These are phyloP conservation scores for Apamea monoglypha DNA, from an alignment of 2,888 invertebrate genomes.

Conservation along the genomic window DNA sequence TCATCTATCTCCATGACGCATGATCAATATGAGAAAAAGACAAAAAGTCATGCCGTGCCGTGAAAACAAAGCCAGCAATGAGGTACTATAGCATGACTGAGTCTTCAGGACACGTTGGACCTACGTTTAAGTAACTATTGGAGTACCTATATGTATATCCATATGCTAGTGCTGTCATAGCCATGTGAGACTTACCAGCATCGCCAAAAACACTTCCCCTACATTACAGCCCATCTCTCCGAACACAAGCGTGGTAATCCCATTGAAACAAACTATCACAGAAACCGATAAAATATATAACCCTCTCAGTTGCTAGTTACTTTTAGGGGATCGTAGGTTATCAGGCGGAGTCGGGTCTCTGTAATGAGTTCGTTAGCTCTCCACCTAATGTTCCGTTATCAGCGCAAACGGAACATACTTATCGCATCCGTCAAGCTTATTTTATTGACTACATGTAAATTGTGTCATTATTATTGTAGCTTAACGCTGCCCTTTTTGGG, in stretches of 20 bases:
- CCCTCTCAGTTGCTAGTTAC: constrained; percentile 64
- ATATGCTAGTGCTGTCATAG: not conserved
- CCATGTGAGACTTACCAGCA: not conserved
- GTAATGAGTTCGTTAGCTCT: constrained; percentile 85
- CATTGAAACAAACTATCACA: constrained; percentile 20
- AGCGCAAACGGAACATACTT: constrained; percentile 83
- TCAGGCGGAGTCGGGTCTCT: constrained; percentile 65
- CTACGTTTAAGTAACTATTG: not conserved
- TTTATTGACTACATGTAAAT: constrained; percentile 63
- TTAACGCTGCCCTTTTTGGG: constrained; percentile 52
- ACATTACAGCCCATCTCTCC: not conserved
- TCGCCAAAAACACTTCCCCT: not conserved
- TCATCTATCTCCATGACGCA: not conserved
- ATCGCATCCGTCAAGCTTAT: constrained; percentile 82
- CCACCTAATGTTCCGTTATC: constrained; percentile 84
- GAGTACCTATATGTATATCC: not conserved
- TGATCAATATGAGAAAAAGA: not conserved
- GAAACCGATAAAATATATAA: constrained; percentile 32
- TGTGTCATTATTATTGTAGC: constrained; percentile 66
- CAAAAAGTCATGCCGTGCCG: not conserved
- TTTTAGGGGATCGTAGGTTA: constrained; percentile 80
- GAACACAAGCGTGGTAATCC: constrained; percentile 17
- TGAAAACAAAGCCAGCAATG: not conserved
- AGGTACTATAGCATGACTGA: not conserved
- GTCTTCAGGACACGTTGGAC: too few species aligned